Base-by-base conservation (phyloP, 2,888 invertebrate species). In the Lepidonotus clava region DNA sequence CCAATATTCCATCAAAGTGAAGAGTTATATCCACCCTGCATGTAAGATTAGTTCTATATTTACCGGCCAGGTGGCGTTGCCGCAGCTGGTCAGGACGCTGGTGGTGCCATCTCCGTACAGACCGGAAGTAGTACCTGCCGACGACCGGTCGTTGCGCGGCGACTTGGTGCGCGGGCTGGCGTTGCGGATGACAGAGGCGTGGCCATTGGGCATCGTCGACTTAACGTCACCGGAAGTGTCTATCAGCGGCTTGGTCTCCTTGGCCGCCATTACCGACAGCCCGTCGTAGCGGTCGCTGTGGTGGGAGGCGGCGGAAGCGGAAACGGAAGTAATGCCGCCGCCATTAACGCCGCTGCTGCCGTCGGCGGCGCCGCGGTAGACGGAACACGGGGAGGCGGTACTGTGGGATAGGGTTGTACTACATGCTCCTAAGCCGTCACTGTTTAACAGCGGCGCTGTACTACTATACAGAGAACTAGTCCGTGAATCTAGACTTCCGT, bases 401-500 rank as follows among this genome's bases (percentile, higher is more conserved):
- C 36, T 86, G n/a, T 87, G 84, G 14, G 61, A 34, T 1, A 53
- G 32, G 24, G 56, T 40, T 34, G 51, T 85, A 38, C 83, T 86
- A 36, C 87, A 77, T 14, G 84, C 56, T 2, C 87, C 34, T 21
- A 88, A 38, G 5, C 83, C 53, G 46, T 88, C 88, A 28, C 28
- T 77, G 56, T 83, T 86, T 24, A 88, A 46, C 40, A 86, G 66
- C 32, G 85, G 61, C 61, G 86, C 83, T 11, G 85, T 76, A 14
- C 86, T 87, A 67, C 87, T 86, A 36, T 87, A 61, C 24, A 85
- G 34, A 18, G 86, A 53, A 6, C 51, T 80, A 80, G 85, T 66
- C 38, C 88, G 40, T 21, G 87, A 24, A 61, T 89, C 89, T 38
- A 92, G 88, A 11, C 89, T 85, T 6, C 92, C 92, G 84, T 92